Conservation (phyloP, 2,797 vertebrate species). For the Propithecus perrieri region DNA sequence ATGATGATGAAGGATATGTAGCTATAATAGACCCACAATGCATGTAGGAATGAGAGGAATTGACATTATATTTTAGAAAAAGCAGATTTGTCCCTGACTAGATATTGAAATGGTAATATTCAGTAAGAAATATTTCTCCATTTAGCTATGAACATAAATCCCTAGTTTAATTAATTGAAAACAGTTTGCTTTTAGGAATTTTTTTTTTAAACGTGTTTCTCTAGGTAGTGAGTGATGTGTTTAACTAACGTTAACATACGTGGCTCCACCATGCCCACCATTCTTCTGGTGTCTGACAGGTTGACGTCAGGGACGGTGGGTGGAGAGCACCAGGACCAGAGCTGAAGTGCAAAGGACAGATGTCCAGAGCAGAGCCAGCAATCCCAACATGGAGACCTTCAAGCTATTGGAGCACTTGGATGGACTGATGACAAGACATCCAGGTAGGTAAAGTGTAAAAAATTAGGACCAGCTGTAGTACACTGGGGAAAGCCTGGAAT, state of each 20-base stretch:
- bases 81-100: conserved; percentile 45
- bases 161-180: conserved; percentile 23
- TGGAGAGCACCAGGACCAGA: neutral
- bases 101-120: conserved; percentile 7
- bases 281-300: neutral
- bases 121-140: neutral
- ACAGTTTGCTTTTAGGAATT: neutral
- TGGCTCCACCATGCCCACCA: neutral
- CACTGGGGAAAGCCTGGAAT: neutral
- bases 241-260: neutral
- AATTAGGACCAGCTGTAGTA: rapidly evolving
- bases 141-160: conserved; percentile 26
- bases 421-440: neutral
- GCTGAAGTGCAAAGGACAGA: neutral
- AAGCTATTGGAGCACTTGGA: rapidly evolving
- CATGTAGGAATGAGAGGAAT: neutral
- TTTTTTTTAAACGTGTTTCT: neutral
- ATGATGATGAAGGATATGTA: neutral
- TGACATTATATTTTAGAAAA: neutral
- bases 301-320: too few relatives aligned
- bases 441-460: too few relatives aligned
- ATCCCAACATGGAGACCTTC: neutral
- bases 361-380: neutral
- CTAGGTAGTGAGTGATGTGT: neutral
- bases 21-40: neutral